Evolutionary conservation across 2,113 vertebrate genomes (phyloP).

Genomic region (Erythrolamprus reginae): DNA sequence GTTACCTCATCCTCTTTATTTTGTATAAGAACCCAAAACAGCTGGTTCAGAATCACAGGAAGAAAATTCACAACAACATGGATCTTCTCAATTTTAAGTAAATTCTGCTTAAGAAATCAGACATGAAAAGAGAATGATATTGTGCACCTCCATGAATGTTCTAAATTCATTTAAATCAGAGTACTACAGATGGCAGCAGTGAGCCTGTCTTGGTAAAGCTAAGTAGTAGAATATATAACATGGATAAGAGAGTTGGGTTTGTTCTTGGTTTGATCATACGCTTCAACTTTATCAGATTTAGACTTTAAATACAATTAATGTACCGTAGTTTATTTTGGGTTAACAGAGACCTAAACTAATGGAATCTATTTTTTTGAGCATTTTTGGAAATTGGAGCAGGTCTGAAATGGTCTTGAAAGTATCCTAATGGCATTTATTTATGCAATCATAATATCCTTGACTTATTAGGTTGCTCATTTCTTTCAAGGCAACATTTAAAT

Average conservation of each 20-base stretch:
- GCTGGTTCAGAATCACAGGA: conserved; percentile 93
- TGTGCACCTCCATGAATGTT: neutral
- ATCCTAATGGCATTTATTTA: neutral
- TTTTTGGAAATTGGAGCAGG: neutral
- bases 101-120: conserved; percentile 71
- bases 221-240: neutral
- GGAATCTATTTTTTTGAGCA: neutral
- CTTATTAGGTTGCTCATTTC: neutral
- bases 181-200: neutral
- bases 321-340: neutral
- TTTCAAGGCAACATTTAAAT: neutral
- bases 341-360: neutral
- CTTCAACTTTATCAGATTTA: neutral
- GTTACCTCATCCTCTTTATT: conserved; percentile 86
- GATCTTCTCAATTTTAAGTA: conserved; percentile 91
- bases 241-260: neutral
- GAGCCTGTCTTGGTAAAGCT: neutral
- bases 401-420: neutral
- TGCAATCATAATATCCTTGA: neutral
- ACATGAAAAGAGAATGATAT: neutral
- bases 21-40: conserved; percentile 89
- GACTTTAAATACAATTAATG: neutral
- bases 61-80: conserved; percentile 91
- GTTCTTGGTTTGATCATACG: neutral
- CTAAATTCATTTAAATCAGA: neutral